phyloP scores from a whole-genome alignment of 2,888 invertebrate species.

The Scaptomyza parva region DNA sequence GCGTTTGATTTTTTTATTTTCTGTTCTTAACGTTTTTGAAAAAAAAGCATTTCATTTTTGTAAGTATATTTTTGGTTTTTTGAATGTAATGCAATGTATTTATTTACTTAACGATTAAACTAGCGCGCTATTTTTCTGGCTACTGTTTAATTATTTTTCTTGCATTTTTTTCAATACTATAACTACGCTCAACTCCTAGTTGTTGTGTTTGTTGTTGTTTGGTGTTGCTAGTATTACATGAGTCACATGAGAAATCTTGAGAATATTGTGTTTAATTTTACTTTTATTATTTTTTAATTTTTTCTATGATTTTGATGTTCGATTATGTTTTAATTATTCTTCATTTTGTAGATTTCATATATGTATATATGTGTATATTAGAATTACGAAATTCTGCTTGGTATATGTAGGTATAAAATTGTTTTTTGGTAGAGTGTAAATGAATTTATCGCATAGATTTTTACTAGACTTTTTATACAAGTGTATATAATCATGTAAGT shows the following conservation, averaged over 20 bases:
- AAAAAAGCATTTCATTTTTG: conserved; percentile 63
- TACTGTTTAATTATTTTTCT: conserved; percentile 52
- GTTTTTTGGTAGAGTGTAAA: conserved; percentile 70
- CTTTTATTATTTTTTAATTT: conserved; percentile 7
- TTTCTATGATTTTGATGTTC: conserved; percentile 54
- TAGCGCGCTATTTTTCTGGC: conserved; percentile 45
- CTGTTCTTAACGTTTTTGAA: conserved; percentile 54
- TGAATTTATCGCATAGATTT: conserved; percentile 65
- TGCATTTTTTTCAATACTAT: conserved; percentile 43
- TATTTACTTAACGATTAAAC: conserved; percentile 38
- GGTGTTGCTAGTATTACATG: conserved; percentile 34
- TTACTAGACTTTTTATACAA: conserved; percentile 64
- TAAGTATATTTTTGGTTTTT: conserved; percentile 37
- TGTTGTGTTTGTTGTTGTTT: conserved; percentile 31
- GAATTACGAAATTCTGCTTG: conserved; percentile 51
- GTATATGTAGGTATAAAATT: conserved; percentile 72
- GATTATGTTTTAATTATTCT: conserved; percentile 43
- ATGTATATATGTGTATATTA: conserved; percentile 45
- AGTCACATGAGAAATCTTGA: conserved; percentile 76
- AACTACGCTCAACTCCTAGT: conserved; percentile 66
- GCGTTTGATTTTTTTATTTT: conserved; percentile 17
- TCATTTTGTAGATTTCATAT: conserved; percentile 40
- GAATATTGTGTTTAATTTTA: conserved; percentile 11
- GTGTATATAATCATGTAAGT: conserved; percentile 55
- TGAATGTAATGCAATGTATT: conserved; percentile 38